Conservation (phyloP, 2,797 vertebrate species). For the Decapterus maruadsi region DNA sequence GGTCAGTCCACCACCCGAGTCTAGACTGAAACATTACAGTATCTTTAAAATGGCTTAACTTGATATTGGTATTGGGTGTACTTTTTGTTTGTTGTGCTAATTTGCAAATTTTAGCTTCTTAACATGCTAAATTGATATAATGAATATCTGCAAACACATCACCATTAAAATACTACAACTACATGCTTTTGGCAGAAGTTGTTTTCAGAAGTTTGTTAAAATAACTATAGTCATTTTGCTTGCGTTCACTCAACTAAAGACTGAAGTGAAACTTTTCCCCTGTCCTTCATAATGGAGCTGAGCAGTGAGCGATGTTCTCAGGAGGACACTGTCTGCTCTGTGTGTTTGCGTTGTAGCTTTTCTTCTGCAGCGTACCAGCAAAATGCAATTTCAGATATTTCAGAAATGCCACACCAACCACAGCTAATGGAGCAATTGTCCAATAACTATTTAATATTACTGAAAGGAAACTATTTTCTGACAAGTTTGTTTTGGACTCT, state of each 20-base stretch:
- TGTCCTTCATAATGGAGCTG: conserved; percentile 7
- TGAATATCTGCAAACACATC: not conserved
- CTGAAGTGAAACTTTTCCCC: not conserved
- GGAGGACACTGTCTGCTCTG: not conserved
- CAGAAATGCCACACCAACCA: conserved; percentile 30
- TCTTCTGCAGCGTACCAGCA: not conserved
- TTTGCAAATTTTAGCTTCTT: not conserved
- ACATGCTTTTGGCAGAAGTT: too few species aligned
- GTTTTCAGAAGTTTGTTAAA: not conserved
- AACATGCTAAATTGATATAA: not conserved
- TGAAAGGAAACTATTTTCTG: conserved; percentile 37
- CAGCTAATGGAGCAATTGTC: conserved; percentile 26
- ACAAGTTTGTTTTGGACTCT: conserved; percentile 45
- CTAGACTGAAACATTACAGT: not conserved
- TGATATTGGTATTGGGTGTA: too few species aligned
- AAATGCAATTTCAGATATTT: conserved; percentile 25
- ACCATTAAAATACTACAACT: not conserved
- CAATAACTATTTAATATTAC: conserved; percentile 27
- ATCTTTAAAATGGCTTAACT: too few species aligned
- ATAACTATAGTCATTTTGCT: not conserved
- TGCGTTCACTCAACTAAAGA: not conserved
- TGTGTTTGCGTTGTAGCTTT: not conserved
- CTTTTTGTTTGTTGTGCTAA: not conserved
- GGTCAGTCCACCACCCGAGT: too few species aligned
- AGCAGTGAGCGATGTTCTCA: not conserved